These are phyloP conservation scores for Onychostruthus taczanowskii DNA, from an alignment of 2,113 vertebrate species.

Conservation along the genomic window DNA sequence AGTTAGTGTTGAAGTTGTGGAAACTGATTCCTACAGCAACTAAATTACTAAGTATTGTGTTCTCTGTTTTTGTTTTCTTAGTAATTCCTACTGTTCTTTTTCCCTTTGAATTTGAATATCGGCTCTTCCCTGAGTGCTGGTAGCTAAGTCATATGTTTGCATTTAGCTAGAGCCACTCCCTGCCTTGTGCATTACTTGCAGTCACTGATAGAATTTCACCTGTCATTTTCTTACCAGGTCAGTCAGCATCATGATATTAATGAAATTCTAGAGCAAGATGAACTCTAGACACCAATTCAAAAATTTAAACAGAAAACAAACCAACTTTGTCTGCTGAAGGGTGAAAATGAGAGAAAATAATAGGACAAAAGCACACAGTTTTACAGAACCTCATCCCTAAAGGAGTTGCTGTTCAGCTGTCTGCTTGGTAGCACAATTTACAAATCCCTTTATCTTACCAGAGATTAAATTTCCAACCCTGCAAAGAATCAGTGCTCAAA, in stretches of 20 bases:
- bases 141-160: not conserved
- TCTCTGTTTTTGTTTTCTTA: rapidly evolving
- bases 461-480: not conserved
- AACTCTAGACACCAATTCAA: not conserved
- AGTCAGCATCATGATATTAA: not conserved
- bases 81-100: not conserved
- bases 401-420: not conserved
- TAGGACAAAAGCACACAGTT: not conserved
- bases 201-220: not conserved
- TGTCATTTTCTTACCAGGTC: not conserved
- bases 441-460: not conserved
- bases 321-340: not conserved
- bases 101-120: not conserved
- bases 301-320: not conserved
- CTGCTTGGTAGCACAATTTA: not conserved
- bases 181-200: not conserved
- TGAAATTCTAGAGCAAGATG: not conserved
- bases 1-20: not conserved
- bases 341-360: not conserved
- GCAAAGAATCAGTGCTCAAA: not conserved
- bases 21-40: not conserved
- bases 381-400: not conserved
- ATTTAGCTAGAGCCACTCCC: not conserved
- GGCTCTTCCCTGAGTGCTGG: not conserved
- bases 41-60: not conserved